Conservation (phyloP, 2,113 vertebrate species). For the Alces alces region DNA sequence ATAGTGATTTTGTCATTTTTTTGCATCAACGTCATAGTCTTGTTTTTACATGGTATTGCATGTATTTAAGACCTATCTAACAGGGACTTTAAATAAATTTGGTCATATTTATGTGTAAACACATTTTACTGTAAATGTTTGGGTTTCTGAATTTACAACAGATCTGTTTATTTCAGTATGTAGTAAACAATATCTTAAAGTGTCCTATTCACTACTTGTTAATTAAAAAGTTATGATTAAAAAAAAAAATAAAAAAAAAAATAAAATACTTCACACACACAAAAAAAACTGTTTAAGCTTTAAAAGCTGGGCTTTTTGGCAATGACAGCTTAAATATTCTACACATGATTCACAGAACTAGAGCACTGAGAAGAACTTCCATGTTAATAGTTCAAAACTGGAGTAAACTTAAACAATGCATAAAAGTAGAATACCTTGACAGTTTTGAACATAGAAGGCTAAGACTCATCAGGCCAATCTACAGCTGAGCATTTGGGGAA, state of each 20-base stretch:
- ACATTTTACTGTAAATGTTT: slow-evolving; percentile 74
- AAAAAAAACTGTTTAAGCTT: background rate
- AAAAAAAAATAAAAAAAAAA: too few relatives aligned
- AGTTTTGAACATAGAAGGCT: background rate
- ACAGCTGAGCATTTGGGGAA: background rate
- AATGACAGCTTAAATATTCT: background rate
- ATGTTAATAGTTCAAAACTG: background rate
- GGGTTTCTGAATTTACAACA: slow-evolving; percentile 70
- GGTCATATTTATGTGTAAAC: slow-evolving; percentile 71
- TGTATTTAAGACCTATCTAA: slow-evolving; percentile 48
- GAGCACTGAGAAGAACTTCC: background rate
- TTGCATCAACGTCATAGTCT: slow-evolving; percentile 60
- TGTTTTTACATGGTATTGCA: slow-evolving; percentile 60
- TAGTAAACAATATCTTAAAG: slow-evolving; percentile 70
- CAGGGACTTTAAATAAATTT: slow-evolving; percentile 64
- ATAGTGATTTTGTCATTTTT: slow-evolving; percentile 57
- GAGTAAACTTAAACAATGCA: background rate
- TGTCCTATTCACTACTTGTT: slow-evolving; percentile 70
- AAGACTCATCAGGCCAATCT: background rate
- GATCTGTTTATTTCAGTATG: slow-evolving; percentile 73
- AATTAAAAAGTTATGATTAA: slow-evolving; percentile 76
- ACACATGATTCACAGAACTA: background rate
- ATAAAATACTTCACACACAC: background rate
- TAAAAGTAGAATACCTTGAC: background rate
- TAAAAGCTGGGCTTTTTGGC: background rate